Evolutionary conservation across 2,113 vertebrate genomes (phyloP), one percentile per base, ranked within the genome.

Genomic region (Aepyceros melampus): DNA sequence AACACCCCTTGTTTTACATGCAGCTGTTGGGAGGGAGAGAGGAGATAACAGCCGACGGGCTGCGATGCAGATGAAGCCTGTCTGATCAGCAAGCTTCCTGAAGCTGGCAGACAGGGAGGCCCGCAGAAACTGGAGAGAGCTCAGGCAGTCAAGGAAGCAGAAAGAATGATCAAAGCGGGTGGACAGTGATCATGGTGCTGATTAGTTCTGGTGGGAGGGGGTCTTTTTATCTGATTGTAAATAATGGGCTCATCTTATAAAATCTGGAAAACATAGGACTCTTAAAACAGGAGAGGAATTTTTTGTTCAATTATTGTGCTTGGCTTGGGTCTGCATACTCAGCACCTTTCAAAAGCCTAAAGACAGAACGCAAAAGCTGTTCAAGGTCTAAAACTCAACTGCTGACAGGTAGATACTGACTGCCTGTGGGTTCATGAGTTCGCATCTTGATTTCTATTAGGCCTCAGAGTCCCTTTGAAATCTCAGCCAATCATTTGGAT

Each of bases 1-100:
- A 96, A 45, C 64, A 90, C 13, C 45, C 40, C 1, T 0, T 89
- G 92, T 94, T 84, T 94, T 95, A 92, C 89, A 91, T 9, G n/a
- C 31, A 58, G 31, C 43, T 74, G 10, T 47, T 16, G 89, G 78
- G 55, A 79, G 86, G 78, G 55, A 79, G 27, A 95, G 51, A 45
- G 29, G 36, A 95, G 60, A 58, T n/a, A 45, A 45, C 7, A 27
- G 45, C 78, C 56, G 2, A 90, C 5, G 11, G 74, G 47, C 47
- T 71, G 40, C 25, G 60, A 25, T 47, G 12, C 55, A 3, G 12
- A 43, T 29, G 40, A 67, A 40, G 78, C 6, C 43, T 43, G 62
- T 16, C 23, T 23, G 43, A 47, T 43, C 21, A 4, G 21, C 49
- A 55, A 85, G 36, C 19, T 36, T 86, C 74, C n/a, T 29, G 36